phyloP scores from a whole-genome alignment of 30 jellyfish, hydroid and myxozoan genomes.

The Mastigias papua region DNA sequence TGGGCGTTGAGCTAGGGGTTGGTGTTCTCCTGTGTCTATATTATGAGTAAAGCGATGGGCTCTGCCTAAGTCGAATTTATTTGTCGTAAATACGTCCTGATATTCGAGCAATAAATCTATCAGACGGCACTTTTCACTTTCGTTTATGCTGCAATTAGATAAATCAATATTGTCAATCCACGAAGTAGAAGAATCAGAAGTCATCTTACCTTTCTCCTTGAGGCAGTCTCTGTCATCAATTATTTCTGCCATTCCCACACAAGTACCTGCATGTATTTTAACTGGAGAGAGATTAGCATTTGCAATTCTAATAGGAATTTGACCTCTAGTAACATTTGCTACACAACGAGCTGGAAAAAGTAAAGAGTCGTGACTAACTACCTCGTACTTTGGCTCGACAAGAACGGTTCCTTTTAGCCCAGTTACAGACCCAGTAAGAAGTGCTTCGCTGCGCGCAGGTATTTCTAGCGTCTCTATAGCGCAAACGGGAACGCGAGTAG shows the following conservation, averaged over 20 bases:
- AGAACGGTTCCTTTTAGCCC: constrained; percentile 33
- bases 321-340: background rate
- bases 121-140: background rate
- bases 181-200: background rate
- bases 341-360: constrained; percentile 30
- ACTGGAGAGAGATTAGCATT: constrained; percentile 36
- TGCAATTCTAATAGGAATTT: background rate
- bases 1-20: constrained; percentile 39
- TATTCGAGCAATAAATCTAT: background rate
- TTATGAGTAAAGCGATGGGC: constrained; percentile 35
- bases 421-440: background rate
- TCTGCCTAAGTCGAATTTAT: background rate
- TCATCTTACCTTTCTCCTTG: background rate
- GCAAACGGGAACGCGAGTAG: constrained; percentile 14
- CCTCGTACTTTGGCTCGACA: constrained; percentile 52
- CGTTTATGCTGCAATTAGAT: background rate
- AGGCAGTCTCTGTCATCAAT: background rate
- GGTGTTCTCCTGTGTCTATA: constrained; percentile 42
- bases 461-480: constrained; percentile 36
- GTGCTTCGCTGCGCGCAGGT: constrained; percentile 12
- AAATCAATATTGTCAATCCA: constrained; percentile 31
- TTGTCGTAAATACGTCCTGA: constrained; percentile 9
- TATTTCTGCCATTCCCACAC: constrained; percentile 43
- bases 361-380: constrained; percentile 28
- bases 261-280: constrained; percentile 14